Percentiles rank a stretch among this genome's conserved stretches.
Evolutionary conservation across 2,797 vertebrate species (phyloP).

Genomic region (Graptemys geographica): DNA sequence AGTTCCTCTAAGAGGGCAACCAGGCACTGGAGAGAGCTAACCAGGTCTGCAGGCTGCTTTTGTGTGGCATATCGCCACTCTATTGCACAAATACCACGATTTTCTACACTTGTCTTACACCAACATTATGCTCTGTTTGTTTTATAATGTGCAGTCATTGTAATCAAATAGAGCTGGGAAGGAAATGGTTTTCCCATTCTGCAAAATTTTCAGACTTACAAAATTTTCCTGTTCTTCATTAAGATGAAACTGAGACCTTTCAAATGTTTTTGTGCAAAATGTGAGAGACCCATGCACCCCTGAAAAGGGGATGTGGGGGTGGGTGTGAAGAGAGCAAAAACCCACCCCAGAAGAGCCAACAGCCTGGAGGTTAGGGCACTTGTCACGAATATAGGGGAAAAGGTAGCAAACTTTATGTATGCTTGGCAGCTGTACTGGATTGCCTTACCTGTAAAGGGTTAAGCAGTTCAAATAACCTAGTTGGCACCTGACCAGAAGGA

Average conservation of each 20-base stretch:
- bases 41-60: fast-evolving
- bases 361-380: too few relatives aligned
- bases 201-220: not conserved
- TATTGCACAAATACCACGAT: fast-evolving
- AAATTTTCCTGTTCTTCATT: not conserved
- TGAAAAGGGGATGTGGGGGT: not conserved
- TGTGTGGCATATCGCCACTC: not conserved
- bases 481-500: too few relatives aligned
- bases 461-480: too few relatives aligned
- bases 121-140: not conserved
- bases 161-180: not conserved
- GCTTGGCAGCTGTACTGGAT: too few relatives aligned
- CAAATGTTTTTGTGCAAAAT: not conserved
- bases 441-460: too few relatives aligned
- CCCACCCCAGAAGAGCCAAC: not conserved
- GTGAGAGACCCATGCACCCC: not conserved
- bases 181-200: not conserved
- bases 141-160: too few relatives aligned
- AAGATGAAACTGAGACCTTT: not conserved
- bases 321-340: not conserved
- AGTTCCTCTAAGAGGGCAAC: not conserved
- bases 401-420: too few relatives aligned
- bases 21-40: not conserved
- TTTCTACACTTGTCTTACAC: not conserved
- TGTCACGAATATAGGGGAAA: too few relatives aligned